Evolutionary conservation across 2,797 vertebrate species (phyloP), one percentile per base, ranked within the genome.

Genomic region (Emydoidea blandingii): DNA sequence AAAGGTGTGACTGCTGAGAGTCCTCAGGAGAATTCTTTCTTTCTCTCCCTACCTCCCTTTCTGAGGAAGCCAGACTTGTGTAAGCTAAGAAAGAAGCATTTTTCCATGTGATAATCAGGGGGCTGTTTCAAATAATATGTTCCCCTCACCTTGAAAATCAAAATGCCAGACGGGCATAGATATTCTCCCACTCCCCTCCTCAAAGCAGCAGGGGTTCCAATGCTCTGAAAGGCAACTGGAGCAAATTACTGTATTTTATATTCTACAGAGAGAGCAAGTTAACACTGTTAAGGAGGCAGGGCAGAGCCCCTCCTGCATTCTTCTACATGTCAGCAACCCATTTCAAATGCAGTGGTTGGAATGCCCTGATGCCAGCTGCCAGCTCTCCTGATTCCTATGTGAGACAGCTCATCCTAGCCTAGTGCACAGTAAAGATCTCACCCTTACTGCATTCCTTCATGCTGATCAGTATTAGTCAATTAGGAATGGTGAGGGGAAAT

Each of bases 81-180:
- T 49, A 41, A 85, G 52, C 57, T 93, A 86, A 85, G 31, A 65
- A 81, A 95, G 29, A 37, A 79, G 34, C 21, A 25, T 93, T 94
- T 74, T n/a, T 81, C 56, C 19, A 12, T 12, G 57, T 14, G 54
- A 85, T 76, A 95, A 93, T 84, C 37, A 76, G 74, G 8, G 53
- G 19, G 16, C 91, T 1, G 1, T 79, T 93, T 96, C 79, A 52
- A 90, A 79, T 72, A 52, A 29, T 81, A 49, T 0, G 14, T 81
- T 88, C 34, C 47, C 11, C 85, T 93, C 62, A 44, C 78, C 74
- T 57, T 83, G 81, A 50, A 89, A 94, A 90, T 68, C 41, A 87
- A 89, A 86, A 49, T 65, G 54, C 41, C 83, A 91, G 62, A 80
- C 44, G 59, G 59, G 41, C 81, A 47, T 47, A 29, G 68, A 56